Base-by-base conservation (phyloP, 2,113 vertebrate species). In the Labeo catla region DNA sequence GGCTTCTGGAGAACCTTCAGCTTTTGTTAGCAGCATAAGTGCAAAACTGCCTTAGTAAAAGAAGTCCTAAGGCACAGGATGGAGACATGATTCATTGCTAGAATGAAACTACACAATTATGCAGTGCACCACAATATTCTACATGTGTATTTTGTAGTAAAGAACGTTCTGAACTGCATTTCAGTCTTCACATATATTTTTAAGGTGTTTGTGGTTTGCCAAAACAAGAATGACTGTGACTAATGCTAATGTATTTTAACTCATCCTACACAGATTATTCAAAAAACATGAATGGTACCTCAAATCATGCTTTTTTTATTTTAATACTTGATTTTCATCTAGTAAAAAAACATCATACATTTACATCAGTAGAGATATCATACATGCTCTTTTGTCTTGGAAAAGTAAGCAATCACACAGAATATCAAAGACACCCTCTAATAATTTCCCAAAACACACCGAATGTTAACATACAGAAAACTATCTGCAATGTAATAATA, bases 1-100 rank as follows among this genome's bases (percentile, higher is more conserved):
- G n/a, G 70, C 34, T 74, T 23, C 21, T 82, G n/a, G 73, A 81
- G 89, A 86, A 81, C 52, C 23, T 34, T 52, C n/a, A 54, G 45
- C 43, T 86, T 89, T 80, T 86, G 77, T 83, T 47, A 54, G n/a
- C 6, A 12, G 63, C 50, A 19, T 49, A 45, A 43, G 8, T 80
- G 73, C 63, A 59, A 59, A 21, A 16, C 54, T 3, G 7, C 54
- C 54, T 59, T 21, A 21, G 54, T 21, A 59, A 59, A 59, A 59
- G 19, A 59, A 8, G 19, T 8, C 52, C 19, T 57, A 2, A 6
- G 16, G 52, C 54, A 21, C 19, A 59, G 54, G 59, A 81, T 77
- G 39, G 15, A 73, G 39, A 4, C 36, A 19, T 73, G 39, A 73
- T 10, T 73, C 39, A 73, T 47, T 73, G 8, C 43, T 45, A 45